phyloP scores from a whole-genome alignment of 1,140 invertebrate species.

The Scylla paramamosain region DNA sequence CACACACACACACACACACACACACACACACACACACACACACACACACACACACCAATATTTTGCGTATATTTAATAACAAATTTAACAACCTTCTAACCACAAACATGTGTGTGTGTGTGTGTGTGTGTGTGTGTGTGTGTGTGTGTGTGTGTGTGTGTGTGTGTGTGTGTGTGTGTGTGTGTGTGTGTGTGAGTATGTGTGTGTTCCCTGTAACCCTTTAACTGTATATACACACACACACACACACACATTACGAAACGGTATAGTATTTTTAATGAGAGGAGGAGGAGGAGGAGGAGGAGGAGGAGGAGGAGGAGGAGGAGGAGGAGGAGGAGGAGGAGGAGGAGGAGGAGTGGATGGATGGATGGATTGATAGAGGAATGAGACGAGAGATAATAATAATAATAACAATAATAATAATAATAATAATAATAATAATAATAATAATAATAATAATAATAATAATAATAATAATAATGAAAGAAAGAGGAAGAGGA shows the following conservation, averaged over 20 bases:
- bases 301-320: neutral
- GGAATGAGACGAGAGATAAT: too few relatives aligned
- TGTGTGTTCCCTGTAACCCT: neutral
- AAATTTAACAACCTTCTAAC: neutral
- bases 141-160: conserved; percentile 29
- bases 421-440: too few relatives aligned
- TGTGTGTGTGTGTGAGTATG: conserved; percentile 6
- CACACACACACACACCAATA: neutral
- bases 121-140: conserved; percentile 29
- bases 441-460: too few relatives aligned
- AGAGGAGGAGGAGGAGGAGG: neutral
- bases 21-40: conserved; percentile 18
- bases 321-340: neutral
- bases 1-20: conserved; percentile 29
- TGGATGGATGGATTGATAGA: too few relatives aligned
- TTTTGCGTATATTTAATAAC: neutral
- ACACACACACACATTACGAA: neutral
- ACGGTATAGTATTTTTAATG: neutral
- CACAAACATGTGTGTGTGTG: neutral
- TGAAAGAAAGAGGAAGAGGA: too few relatives aligned
- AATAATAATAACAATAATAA: too few relatives aligned
- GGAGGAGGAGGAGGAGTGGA: neutral
- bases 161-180: conserved; percentile 1
- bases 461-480: too few relatives aligned
- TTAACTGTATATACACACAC: neutral